Base-by-base conservation (phyloP, 2,888 invertebrate genomes). In the Athalia rosae region DNA sequence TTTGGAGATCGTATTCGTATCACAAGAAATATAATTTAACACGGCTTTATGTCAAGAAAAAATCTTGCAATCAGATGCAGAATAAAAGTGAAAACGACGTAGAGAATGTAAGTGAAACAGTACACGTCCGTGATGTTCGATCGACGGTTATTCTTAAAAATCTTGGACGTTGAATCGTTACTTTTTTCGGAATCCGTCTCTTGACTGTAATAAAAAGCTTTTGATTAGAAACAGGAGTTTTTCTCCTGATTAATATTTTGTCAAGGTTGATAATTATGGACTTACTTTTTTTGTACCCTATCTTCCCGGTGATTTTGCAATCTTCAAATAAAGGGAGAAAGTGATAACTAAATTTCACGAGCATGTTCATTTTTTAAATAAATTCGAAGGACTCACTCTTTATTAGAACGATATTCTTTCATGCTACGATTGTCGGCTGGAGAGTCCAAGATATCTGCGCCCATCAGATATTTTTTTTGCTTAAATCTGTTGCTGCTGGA, bases 51-150 rank as follows among this genome's bases (percentile, higher is more conserved):
- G 7, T 80, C 76, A 58, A 81, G 76, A 69, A 79, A 78, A 77
- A 84, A 83, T 79, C 83, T 84, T 43, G 80, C 71, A 8, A 78
- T 48, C n/a, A 84, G 59, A 66, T 82, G 81, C 62, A 78, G 41
- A 79, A 80, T 78, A 79, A 83, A 83, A 63, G 81, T 82, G 48
- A 80, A 78, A 59, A 83, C 53, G 4, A 84, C 71, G 73, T 85
- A 83, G n/a, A 78, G 81, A 58, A 80, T 59, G 78, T 81, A 82
- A 63, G 83, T 78, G 66, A 82, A 74, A 58, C 83, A 78, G 80
- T 85, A 85, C 78, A 84, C 80, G 78, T 83, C 82, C 81, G 82
- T 81, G 71, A n/a, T 28, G 50, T 13, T 74, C 41, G 74, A 48
- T 50, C 28, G 45, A 1, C 13, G 45, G n/a, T n/a, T 11, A 7